A percentile compares a stretch with the other conserved stretches of the same genome.
phyloP scores from a whole-genome alignment of 1,140 invertebrate genomes.

The Drosophila orosa region DNA sequence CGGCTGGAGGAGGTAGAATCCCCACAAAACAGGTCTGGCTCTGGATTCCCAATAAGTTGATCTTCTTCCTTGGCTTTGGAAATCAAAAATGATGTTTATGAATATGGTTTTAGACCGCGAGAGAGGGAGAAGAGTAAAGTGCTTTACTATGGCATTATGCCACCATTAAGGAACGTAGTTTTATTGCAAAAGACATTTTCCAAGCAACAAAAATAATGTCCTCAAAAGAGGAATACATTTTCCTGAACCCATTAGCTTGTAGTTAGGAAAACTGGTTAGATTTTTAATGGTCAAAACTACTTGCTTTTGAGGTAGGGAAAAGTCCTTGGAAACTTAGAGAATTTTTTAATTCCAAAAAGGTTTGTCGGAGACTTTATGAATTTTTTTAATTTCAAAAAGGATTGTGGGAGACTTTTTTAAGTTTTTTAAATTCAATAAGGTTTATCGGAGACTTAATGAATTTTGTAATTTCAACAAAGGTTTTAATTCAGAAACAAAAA shows the following conservation, averaged over 20 bases:
- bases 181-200: conserved; percentile 2
- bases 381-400: neutral
- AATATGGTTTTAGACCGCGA: conserved; percentile 8
- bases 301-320: neutral
- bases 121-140: neutral
- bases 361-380: neutral
- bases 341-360: neutral
- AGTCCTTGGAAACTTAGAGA: neutral
- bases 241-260: neutral
- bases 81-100: conserved; percentile 47
- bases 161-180: conserved; percentile 3
- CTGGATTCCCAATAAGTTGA: conserved; percentile 5
- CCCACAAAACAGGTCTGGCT: conserved; percentile 19
- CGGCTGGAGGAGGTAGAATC: neutral
- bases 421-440: neutral
- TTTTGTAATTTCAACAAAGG: neutral
- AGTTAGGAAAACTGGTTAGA: neutral
- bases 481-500: neutral
- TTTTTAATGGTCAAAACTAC: neutral
- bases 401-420: neutral
- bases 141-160: neutral
- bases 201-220: neutral
- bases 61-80: conserved; percentile 8
- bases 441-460: neutral
- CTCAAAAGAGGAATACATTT: neutral